Evolutionary conservation across 2,797 vertebrate species (phyloP).

Genomic region (Mormyrops boulengeri): DNA sequence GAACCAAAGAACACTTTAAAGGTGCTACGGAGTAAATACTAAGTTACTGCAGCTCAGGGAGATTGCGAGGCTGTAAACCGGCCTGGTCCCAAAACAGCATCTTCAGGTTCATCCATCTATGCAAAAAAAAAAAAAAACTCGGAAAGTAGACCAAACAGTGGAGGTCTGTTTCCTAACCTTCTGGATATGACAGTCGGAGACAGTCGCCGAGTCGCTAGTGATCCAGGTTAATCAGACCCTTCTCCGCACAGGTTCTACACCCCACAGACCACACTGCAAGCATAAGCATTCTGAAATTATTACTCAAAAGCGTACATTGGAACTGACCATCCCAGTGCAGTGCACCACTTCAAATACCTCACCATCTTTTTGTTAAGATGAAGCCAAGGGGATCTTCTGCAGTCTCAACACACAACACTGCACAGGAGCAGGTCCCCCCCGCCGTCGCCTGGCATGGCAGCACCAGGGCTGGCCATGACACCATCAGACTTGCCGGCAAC

Average conservation of each 20-base stretch:
- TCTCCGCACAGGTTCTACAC: background rate
- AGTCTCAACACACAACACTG: background rate
- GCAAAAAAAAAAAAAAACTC: background rate
- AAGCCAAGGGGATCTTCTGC: background rate
- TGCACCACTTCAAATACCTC: background rate
- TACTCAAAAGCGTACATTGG: background rate
- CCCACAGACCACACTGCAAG: background rate
- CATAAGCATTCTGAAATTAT: background rate
- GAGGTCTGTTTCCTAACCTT: background rate
- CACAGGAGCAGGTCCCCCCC: background rate
- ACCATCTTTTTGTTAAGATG: background rate
- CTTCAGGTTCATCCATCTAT: background rate
- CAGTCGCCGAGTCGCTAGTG: background rate
- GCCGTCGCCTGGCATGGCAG: background rate
- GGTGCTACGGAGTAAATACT: background rate
- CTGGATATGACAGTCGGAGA: background rate
- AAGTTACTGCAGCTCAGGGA: background rate
- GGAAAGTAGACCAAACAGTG: background rate
- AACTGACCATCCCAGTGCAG: background rate
- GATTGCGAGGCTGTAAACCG: background rate
- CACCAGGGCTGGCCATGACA: background rate
- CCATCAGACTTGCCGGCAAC: background rate
- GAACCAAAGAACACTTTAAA: background rate
- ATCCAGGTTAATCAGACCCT: background rate
- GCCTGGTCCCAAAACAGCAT: background rate